A percentile compares a stretch with the other conserved stretches of the same genome.
Evolutionary conservation across 2,113 vertebrate species (phyloP).

Genomic region (Coturnix japonica): DNA sequence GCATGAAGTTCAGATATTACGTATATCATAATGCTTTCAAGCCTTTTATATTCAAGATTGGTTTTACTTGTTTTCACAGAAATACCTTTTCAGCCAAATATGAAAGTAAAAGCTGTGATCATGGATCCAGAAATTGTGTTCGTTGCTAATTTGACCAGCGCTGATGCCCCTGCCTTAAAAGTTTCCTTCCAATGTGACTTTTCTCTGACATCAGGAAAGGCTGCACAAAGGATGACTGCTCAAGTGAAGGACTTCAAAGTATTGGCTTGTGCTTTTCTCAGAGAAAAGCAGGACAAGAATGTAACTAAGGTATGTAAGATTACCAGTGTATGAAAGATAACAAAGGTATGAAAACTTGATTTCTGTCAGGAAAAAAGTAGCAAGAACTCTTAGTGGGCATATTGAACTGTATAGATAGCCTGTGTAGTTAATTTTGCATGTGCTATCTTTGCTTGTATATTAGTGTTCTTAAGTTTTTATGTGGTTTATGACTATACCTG

Average conservation of each 20-base stretch:
- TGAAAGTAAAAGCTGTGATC: constrained; percentile 82
- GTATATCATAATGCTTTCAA: neutral
- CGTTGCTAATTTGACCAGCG: constrained; percentile 89
- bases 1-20: neutral
- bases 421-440: accelerated
- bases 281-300: constrained; percentile 74
- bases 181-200: constrained; percentile 91
- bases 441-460: neutral
- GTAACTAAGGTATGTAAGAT: constrained; percentile 86
- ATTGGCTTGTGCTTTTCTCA: constrained; percentile 92
- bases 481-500: accelerated
- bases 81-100: constrained; percentile 52
- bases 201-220: constrained; percentile 70
- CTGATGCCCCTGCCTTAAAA: constrained; percentile 88
- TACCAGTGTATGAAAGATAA: constrained; percentile 57
- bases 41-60: neutral
- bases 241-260: constrained; percentile 87
- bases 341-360: constrained; percentile 80
- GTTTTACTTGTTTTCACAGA: constrained; percentile 54
- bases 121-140: constrained; percentile 95
- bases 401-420: neutral
- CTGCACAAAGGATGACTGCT: constrained; percentile 81
- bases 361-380: neutral
- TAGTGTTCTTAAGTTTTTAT: neutral
- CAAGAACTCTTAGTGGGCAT: neutral